Base-by-base conservation (phyloP, 2,113 vertebrate species). In the Murina feae region DNA sequence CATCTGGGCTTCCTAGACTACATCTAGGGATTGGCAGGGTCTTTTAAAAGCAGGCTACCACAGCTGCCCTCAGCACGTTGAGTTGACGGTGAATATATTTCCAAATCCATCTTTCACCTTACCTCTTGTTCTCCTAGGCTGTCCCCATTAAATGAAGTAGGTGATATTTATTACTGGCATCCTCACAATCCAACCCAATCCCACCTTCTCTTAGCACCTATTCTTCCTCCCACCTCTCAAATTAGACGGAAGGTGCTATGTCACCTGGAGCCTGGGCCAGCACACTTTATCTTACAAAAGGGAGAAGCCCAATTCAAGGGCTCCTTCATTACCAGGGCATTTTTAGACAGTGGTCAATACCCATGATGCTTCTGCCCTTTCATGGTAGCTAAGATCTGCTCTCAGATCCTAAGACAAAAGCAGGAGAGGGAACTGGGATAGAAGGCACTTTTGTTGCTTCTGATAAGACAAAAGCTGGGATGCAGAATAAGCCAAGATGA, bases 41-140 rank as follows among this genome's bases (percentile, higher is more conserved):
- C 47, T 88, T 42, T 68, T 6, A 74, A 84, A 49, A 89, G 35
- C 69, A 87, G 47, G 39, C 30, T 32, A 49, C 32, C 21, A 20
- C 0, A 32, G 37, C 28, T 37, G 47, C 49, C 37, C 28, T 49
- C 8, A 5, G 1, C 28, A 51, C 2, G 20, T 0, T 58, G 14
- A 55, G 49, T 0, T 65, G 44, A 84, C 58, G 47, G 6, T n/a
- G 44, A 44, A 58, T 4, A n/a, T 44, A 60, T 16, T 58, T 65
- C 28, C 66, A 81, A 55, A 81, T 28, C 28, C 5, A n/a, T 6
- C 51, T 87, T 78, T 60, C 28, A 30, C 53, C 47, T 60, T n/a
- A 9, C 20, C 23, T 86, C 9, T 37, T 32, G 5, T n/a, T n/a
- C 5, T 55, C 35, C 66, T 75, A 2, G 14, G 63, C n/a, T 72